Evolutionary conservation across 2,113 vertebrate species (phyloP), one percentile per base, ranked within the genome.

Genomic region (Melanocharis versteri): DNA sequence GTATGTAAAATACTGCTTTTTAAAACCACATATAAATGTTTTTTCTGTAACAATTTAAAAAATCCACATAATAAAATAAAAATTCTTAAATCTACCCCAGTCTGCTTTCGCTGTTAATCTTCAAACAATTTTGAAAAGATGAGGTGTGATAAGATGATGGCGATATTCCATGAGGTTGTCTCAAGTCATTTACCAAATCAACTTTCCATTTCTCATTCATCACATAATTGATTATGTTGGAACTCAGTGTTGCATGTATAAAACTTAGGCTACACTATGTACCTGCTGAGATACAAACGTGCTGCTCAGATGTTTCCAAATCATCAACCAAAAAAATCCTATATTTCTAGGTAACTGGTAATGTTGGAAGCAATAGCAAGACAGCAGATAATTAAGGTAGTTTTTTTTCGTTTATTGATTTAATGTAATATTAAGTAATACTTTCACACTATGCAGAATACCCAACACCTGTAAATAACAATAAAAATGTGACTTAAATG

Each of bases 91-190:
- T 57, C 13, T 70, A 40, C 57, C 31, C 4, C 22, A 82, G 56
- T 37, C 12, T 50, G 1, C 3, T 75, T 87, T 73, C 26, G 56
- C 23, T 39, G 30, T 39, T 72, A 64, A 77, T 15, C 27, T 84
- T 92, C 30, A 77, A 84, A 69, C 20, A 65, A 31, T 90, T 87
- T 73, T 56, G 24, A 21, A 65, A 84, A 60, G 2, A 3, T 37
- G 8, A 60, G 7, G 5, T 70, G 16, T 53, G 37, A 15, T 64
- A 77, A 60, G 23, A 26, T 60, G 20, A 69, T 7, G 6, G 22
- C 0, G 0, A 48, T 39, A 51, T 5, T 81, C 5, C 10, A 35
- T 15, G 5, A 42, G 39, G 18, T 14, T 73, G 14, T 19, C 23
- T 77, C 13, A 53, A 51, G 15, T 47, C 7, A 65, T 48, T 35